Evolutionary conservation across 1,140 invertebrate species (phyloP).

Genomic region (Dreissena rostriformis): DNA sequence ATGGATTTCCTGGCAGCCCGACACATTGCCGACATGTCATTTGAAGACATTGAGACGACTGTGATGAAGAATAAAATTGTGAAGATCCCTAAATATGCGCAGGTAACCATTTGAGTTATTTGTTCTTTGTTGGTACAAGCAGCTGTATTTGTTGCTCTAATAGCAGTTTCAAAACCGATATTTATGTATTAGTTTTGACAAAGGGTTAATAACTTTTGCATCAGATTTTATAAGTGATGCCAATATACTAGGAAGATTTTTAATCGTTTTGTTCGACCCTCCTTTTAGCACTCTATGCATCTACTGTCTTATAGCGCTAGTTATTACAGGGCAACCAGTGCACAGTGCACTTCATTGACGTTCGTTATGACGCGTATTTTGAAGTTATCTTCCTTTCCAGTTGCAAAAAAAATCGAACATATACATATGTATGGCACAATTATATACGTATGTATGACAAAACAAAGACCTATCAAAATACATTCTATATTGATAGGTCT

Average conservation of each 20-base stretch:
- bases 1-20: conserved; percentile 70
- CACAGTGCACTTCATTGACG: too few relatives aligned
- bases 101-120: conserved; percentile 16
- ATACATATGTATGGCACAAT: too few relatives aligned
- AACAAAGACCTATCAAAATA: too few relatives aligned
- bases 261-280: background rate
- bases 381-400: too few relatives aligned
- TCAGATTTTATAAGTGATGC: background rate
- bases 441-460: too few relatives aligned
- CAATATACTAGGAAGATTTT: background rate
- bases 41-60: conserved; percentile 58
- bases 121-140: background rate
- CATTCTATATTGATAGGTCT: too few relatives aligned
- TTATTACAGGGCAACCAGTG: too few relatives aligned
- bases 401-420: too few relatives aligned
- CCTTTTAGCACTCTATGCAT: too few relatives aligned
- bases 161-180: too few relatives aligned
- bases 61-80: conserved; percentile 65
- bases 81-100: conserved; percentile 61
- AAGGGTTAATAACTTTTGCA: background rate
- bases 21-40: conserved; percentile 67
- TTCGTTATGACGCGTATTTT: too few relatives aligned
- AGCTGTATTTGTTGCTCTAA: background rate
- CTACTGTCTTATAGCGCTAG: too few relatives aligned
- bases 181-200: background rate